These are phyloP conservation scores for Sceliomorpha sp. DNA, from an alignment of 2,888 invertebrate genomes.

Conservation along the genomic window DNA sequence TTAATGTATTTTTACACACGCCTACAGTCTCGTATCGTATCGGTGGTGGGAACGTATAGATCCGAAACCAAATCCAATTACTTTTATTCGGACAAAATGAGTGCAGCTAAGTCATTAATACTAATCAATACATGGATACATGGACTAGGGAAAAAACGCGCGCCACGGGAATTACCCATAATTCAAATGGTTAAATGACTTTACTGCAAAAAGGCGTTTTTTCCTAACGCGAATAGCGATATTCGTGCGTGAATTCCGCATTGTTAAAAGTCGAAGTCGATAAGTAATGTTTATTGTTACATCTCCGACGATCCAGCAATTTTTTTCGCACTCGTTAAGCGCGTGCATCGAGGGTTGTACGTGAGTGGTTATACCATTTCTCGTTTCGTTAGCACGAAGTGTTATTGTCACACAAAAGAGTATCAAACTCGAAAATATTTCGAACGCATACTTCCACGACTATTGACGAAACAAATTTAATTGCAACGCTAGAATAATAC, in stretches of 20 bases:
- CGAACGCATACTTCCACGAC: too few species aligned
- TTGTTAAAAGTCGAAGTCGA: constrained; percentile 77
- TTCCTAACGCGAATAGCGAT: constrained; percentile 58
- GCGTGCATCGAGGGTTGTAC: constrained; percentile 25
- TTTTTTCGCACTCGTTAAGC: constrained; percentile 37
- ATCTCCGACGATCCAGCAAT: constrained; percentile 65
- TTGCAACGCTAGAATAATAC: too few species aligned
- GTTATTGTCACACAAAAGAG: constrained; percentile 38
- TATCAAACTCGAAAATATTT: constrained; percentile 26
- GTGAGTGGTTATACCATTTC: constrained; percentile 36
- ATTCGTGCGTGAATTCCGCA: constrained; percentile 57
- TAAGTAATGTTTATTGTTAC: constrained; percentile 80
- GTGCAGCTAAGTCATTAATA: constrained; percentile 81
- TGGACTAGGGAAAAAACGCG: constrained; percentile 55
- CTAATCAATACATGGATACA: constrained; percentile 77
- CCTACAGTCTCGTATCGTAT: constrained; percentile 57
- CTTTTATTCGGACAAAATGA: constrained; percentile 81
- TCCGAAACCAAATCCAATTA: constrained; percentile 80
- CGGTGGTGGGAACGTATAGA: constrained; percentile 61
- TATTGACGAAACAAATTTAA: too few species aligned
- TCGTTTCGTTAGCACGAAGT: constrained; percentile 41
- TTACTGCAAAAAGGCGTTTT: constrained; percentile 79
- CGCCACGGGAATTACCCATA: constrained; percentile 78
- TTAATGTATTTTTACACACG: constrained; percentile 80
- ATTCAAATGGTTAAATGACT: constrained; percentile 79